Evolutionary conservation across 2,797 vertebrate species (phyloP).

Genomic region (Triplophysa bombifrons): DNA sequence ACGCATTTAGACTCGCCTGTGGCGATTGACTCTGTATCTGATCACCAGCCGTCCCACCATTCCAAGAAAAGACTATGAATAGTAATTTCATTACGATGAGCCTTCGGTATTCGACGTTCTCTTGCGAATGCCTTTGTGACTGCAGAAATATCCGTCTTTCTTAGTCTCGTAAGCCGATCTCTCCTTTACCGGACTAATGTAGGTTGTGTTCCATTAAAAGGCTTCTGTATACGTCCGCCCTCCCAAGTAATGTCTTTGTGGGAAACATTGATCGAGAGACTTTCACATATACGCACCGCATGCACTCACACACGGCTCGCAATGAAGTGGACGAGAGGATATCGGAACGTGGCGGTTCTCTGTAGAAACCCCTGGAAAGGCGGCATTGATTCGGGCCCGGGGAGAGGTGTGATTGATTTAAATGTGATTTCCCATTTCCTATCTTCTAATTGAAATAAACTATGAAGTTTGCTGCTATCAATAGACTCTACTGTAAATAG

Average conservation of each 20-base stretch:
- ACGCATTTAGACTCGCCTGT: conserved; percentile 18
- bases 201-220: conserved; percentile 49
- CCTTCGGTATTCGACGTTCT: conserved; percentile 23
- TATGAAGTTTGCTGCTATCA: conserved; percentile 62
- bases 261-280: conserved; percentile 46
- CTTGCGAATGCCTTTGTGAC: conserved; percentile 15
- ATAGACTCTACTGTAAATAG: conserved; percentile 64
- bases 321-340: conserved; percentile 43
- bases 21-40: conserved; percentile 35
- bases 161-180: conserved; percentile 43
- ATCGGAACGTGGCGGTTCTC: conserved; percentile 50
- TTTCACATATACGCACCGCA: conserved; percentile 39
- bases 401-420: conserved; percentile 65
- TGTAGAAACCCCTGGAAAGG: conserved; percentile 58
- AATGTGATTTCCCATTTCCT: conserved; percentile 65
- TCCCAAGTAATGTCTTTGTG: conserved; percentile 49
- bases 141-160: conserved; percentile 41
- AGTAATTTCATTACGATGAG: conserved; percentile 41
- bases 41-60: conserved; percentile 28
- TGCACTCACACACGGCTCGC: conserved; percentile 38
- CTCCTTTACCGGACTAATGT: conserved; percentile 46
- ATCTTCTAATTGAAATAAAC: conserved; percentile 64
- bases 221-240: conserved; percentile 45
- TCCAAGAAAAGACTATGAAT: conserved; percentile 45
- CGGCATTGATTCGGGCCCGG: conserved; percentile 65